Conservation (phyloP, 2,888 invertebrate genomes). For the Papilio elwesi region DNA sequence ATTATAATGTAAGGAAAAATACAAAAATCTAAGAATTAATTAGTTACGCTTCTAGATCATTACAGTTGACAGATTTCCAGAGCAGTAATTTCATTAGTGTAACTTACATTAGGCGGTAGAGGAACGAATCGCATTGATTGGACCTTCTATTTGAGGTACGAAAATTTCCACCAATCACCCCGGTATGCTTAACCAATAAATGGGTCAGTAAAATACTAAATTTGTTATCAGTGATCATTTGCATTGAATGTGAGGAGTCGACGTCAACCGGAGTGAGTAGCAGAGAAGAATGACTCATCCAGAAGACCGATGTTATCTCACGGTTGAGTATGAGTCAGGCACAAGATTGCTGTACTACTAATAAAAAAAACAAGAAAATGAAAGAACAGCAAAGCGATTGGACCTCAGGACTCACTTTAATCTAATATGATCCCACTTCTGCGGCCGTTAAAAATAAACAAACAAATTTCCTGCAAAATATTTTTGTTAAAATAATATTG, state of each 20-base stretch:
- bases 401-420: too few species aligned
- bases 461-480: neutral
- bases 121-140: conserved; percentile 13
- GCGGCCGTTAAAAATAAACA: neutral
- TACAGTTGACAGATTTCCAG: neutral
- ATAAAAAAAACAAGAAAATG: too few species aligned
- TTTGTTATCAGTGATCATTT: too few species aligned
- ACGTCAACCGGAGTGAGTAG: too few species aligned
- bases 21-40: conserved; percentile 11
- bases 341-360: too few species aligned
- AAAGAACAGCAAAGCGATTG: too few species aligned
- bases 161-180: conserved; percentile 31
- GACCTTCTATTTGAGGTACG: conserved; percentile 20
- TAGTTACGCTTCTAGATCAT: conserved; percentile 16
- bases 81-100: conserved; percentile 6
- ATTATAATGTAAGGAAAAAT: neutral
- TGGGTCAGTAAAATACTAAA: too few species aligned
- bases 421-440: too few species aligned
- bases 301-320: too few species aligned
- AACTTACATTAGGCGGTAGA: conserved; percentile 3
- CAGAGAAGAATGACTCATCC: too few species aligned
- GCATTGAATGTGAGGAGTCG: too few species aligned
- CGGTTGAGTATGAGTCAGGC: too few species aligned
- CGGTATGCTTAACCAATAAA: conserved; percentile 18
- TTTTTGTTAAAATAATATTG: neutral